phyloP scores from a whole-genome alignment of 2,113 vertebrate species.

The Syngnathus typhle region DNA sequence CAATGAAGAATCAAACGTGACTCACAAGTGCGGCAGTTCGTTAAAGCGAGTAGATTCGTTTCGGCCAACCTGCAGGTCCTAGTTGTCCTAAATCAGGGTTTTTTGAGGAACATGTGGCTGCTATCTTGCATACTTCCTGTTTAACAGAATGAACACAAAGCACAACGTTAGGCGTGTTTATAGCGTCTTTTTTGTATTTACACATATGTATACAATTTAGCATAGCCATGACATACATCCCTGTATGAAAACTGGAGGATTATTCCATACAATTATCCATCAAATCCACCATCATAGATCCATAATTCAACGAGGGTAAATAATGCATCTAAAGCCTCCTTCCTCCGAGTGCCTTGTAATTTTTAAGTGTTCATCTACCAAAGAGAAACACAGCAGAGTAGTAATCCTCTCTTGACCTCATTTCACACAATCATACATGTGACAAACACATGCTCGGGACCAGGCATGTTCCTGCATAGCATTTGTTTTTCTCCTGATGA shows the following conservation, averaged over 20 bases:
- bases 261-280: too few relatives aligned
- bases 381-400: background rate
- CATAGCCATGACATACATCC: too few relatives aligned
- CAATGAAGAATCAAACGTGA: slow-evolving; percentile 8
- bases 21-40: background rate
- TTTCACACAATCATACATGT: background rate
- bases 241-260: too few relatives aligned
- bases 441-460: background rate
- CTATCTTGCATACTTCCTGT: background rate
- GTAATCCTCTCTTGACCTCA: background rate
- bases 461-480: background rate
- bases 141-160: background rate
- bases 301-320: background rate
- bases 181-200: background rate
- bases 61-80: slow-evolving; percentile 7
- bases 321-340: background rate
- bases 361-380: background rate
- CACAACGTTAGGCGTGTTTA: background rate
- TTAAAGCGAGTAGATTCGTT: background rate
- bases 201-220: too few relatives aligned
- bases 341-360: background rate
- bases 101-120: background rate
- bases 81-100: background rate
- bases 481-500: too few relatives aligned
- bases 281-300: background rate